Evolutionary conservation across 2,888 invertebrate genomes (phyloP), one percentile per base, ranked within the genome.

Genomic region (Dascillus cervinus): DNA sequence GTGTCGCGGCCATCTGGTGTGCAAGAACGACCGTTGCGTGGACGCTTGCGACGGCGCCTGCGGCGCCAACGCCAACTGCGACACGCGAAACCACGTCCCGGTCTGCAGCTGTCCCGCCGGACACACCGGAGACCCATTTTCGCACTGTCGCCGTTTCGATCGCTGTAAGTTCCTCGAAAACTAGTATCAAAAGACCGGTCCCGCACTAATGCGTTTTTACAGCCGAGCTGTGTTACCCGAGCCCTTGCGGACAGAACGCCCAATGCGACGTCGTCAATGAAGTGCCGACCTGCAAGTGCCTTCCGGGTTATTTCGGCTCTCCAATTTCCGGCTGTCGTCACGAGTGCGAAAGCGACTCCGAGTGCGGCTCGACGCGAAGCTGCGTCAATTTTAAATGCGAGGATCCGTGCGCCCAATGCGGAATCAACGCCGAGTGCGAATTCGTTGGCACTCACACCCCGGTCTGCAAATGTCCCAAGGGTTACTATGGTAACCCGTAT

Each of bases 211-310:
- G n/a, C n/a, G 25, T 37, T 26, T 41, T 60, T 58, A 20, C 62
- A 88, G 88, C 84, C 68, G 87, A 86, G 55, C 74, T 82, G 22
- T 89, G 88, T 58, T 80, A 82, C 52, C 87, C 85, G 8, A 83
- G 78, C 39, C 87, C 88, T 0, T 89, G 89, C 47, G 89, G 88
- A 4, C 52, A 56, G 21, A 88, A 89, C 62, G 87, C 88, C 1
- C 77, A 81, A 29, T 89, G 89, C 58, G 81, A 83, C 54, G 83
- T 85, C 5, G 67, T 79, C 22, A 81, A 81, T 56, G 76, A 76
- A 44, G 76, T 82, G 10, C 83, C 87, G 1, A 79, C 82, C 5
- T 90, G 90, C 55, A 79, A 79, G 27, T 90, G 89, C 50, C 62
- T 80, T 26, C 76, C 82, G 21, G 81, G 87, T 52, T 83, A 71